Evolutionary conservation across 2,797 vertebrate species (phyloP).

Genomic region (Nothura maculosa): DNA sequence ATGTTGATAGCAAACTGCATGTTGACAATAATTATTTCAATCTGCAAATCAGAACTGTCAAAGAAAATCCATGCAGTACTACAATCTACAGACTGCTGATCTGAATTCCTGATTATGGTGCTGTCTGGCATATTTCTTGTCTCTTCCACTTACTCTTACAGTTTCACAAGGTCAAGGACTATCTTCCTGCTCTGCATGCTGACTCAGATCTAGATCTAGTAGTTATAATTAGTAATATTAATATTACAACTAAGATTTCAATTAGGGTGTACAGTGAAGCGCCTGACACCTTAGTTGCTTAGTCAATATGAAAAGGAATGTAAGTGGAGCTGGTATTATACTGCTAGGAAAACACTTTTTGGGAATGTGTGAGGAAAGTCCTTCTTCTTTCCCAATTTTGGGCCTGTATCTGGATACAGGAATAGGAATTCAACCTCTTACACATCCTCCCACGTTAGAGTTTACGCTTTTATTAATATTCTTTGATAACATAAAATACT

Average conservation of each 20-base stretch:
- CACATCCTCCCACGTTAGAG: background rate
- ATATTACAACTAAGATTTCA: background rate
- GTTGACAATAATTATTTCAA: constrained; percentile 12
- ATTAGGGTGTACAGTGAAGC: background rate
- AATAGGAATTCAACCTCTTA: constrained; percentile 15
- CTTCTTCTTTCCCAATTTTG: background rate
- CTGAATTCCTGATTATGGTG: background rate
- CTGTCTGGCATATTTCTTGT: background rate
- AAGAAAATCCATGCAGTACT: background rate
- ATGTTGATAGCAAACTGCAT: background rate
- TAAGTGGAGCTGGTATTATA: background rate
- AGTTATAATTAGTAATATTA: background rate
- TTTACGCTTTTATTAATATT: constrained; percentile 20
- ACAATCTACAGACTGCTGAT: background rate
- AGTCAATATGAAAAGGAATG: background rate
- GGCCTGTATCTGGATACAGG: background rate
- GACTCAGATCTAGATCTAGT: background rate
- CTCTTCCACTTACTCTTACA: background rate
- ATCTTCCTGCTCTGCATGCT: background rate
- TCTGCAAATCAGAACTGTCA: constrained; percentile 2
- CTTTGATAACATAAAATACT: background rate
- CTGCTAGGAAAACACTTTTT: background rate
- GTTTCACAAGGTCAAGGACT: background rate
- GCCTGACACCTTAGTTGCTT: background rate
- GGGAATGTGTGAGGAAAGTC: background rate